Evolutionary conservation across 2,888 invertebrate species (phyloP).

Genomic region (Rhopalosiphum nymphaeae): DNA sequence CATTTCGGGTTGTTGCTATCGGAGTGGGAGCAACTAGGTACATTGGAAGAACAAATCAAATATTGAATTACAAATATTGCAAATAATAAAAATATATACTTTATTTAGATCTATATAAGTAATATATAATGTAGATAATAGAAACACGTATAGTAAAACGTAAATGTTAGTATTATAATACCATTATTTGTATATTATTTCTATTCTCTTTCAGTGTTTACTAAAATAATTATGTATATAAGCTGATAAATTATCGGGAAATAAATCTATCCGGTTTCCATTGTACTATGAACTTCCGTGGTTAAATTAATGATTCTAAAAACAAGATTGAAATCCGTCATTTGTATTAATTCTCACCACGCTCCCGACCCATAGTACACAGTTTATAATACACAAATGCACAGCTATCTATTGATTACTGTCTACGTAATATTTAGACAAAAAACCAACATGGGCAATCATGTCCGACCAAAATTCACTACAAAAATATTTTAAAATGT

Average conservation of each 20-base stretch:
- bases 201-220: constrained; percentile 16
- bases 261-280: constrained; percentile 1
- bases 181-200: background rate
- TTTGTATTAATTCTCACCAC: background rate
- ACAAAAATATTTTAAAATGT: background rate
- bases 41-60: background rate
- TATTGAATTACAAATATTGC: background rate
- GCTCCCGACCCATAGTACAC: background rate
- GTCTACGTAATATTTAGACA: background rate
- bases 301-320: constrained; percentile 38
- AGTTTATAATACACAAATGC: background rate
- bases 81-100: background rate
- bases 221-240: constrained; percentile 12
- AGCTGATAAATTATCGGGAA: constrained; percentile 14
- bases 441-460: background rate
- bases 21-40: constrained; percentile 56
- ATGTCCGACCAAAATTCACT: background rate
- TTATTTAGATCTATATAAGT: background rate
- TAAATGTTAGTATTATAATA: background rate
- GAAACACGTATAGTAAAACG: background rate
- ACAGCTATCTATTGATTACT: background rate
- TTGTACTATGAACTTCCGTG: constrained; percentile 17
- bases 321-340: constrained; percentile 21
- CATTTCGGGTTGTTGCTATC: constrained; percentile 41
- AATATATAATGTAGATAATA: background rate